Base-by-base conservation (phyloP, 2,113 vertebrate genomes). In the Actenoides lindsayi region DNA sequence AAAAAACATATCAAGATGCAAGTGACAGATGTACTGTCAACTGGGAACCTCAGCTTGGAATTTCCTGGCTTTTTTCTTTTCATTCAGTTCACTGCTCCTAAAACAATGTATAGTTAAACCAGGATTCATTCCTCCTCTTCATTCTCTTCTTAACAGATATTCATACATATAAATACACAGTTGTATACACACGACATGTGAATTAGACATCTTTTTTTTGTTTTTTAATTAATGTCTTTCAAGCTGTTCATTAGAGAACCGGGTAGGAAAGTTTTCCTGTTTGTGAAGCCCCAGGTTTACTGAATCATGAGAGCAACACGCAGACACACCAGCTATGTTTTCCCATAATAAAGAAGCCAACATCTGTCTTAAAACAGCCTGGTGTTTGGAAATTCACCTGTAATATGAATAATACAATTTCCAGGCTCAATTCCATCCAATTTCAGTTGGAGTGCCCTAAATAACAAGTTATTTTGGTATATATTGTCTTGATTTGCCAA, bases 21-120 rank as follows among this genome's bases (percentile, higher is more conserved):
- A 89, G 70, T 91, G 90, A 95, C 80, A 93, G 88, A 96, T 91
- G 51, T 75, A 94, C 42, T 80, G 78, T 94, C 75, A 87, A 24
- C 44, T 75, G 60, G 78, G 89, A 97, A 75, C 24, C 20, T 89
- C 10, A 16, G 35, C 27, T 50, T 94, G 74, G 89, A 96, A 96
- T 96, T 94, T 93, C 87, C 71, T 89, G 88, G 19, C 18, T 83
- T 87, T 94, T 51, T 27, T 92, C 46, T 78, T 93, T 79, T 75
- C 35, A 33, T 81, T 37, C 23, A 33, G 8, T 65, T 87, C 33
- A 13, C 31, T 76, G 5, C 33, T 83, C 56, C 50, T 79, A 74
- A 90, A 69, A 54, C 21, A 37, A 67, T 42, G 21, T 41, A 16
- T 24, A 48, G 30, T 87, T 71, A 57, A 42, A 41, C 11, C 5